Evolutionary conservation across 2,888 invertebrate genomes (phyloP).

Genomic region (Sarcophaga rosellei): DNA sequence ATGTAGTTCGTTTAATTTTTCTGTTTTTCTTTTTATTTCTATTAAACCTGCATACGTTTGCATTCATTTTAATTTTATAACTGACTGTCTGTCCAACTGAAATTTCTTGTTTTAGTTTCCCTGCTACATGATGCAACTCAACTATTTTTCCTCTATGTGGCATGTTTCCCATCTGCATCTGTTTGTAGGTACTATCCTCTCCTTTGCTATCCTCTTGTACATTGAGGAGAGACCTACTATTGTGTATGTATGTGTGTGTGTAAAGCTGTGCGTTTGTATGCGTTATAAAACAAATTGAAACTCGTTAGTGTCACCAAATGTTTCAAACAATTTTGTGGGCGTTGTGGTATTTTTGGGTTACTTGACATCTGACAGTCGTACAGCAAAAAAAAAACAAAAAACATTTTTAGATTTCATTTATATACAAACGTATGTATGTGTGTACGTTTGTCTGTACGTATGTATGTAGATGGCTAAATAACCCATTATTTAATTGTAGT

Average conservation of each 20-base stretch:
- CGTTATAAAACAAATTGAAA: conserved; percentile 70
- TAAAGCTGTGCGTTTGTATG: conserved; percentile 29
- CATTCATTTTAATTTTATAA: conserved; percentile 66
- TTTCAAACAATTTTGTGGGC: conserved; percentile 72
- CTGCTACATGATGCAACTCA: conserved; percentile 31
- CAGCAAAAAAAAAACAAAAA: conserved; percentile 15
- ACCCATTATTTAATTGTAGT: conserved; percentile 63
- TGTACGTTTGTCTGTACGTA: background rate
- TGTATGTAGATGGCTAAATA: conserved; percentile 48
- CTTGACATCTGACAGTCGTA: conserved; percentile 63
- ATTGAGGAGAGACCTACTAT: background rate
- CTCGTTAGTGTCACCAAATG: conserved; percentile 71
- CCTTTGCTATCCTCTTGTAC: background rate
- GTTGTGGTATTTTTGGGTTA: conserved; percentile 69
- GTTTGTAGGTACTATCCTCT: background rate
- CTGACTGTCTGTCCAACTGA: conserved; percentile 25
- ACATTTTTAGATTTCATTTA: background rate
- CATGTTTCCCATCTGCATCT: background rate
- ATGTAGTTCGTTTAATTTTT: no score
- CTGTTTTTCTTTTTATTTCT: conserved; percentile 11
- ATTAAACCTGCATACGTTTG: conserved; percentile 62
- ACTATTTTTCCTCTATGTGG: conserved; percentile 7
- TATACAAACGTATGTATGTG: background rate
- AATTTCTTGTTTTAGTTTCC: conserved; percentile 60
- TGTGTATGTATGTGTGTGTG: background rate